Evolutionary conservation across 2,113 vertebrate species (phyloP).

Genomic region (Rana temporaria): DNA sequence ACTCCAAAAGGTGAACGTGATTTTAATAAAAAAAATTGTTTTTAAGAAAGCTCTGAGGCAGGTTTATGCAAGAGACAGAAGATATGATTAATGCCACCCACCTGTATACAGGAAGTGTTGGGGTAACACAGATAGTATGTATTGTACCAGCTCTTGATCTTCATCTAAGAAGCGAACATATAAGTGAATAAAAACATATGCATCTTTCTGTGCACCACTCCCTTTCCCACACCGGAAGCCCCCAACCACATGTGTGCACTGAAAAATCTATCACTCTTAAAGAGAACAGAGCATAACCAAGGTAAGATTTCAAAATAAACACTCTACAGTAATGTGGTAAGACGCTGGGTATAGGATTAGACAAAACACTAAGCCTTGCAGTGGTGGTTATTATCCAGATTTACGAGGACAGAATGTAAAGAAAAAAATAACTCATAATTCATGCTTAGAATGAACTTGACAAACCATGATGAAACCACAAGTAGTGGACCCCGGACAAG

Average conservation of each 20-base stretch:
- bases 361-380: background rate
- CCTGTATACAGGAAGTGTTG: conserved; percentile 51
- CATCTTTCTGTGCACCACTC: conserved; percentile 34
- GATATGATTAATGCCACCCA: conserved; percentile 27
- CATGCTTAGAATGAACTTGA: no score
- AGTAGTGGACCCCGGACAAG: no score
- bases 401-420: background rate
- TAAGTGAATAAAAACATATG: conserved; percentile 41
- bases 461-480: no score
- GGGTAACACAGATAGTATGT: conserved; percentile 31
- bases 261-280: background rate
- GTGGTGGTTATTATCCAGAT: background rate
- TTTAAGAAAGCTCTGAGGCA: background rate
- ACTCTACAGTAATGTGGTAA: conserved; percentile 12
- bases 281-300: conserved; percentile 15
- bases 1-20: background rate
- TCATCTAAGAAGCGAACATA: background rate
- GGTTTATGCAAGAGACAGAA: conserved; percentile 26
- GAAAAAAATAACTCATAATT: background rate
- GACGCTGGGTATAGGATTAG: conserved; percentile 2
- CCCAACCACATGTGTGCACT: conserved; percentile 36
- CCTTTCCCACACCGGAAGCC: conserved; percentile 42
- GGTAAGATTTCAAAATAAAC: background rate
- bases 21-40: background rate
- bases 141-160: conserved; percentile 13